Base-by-base conservation (phyloP, 1,140 invertebrate genomes). In the Aethina tumida region DNA sequence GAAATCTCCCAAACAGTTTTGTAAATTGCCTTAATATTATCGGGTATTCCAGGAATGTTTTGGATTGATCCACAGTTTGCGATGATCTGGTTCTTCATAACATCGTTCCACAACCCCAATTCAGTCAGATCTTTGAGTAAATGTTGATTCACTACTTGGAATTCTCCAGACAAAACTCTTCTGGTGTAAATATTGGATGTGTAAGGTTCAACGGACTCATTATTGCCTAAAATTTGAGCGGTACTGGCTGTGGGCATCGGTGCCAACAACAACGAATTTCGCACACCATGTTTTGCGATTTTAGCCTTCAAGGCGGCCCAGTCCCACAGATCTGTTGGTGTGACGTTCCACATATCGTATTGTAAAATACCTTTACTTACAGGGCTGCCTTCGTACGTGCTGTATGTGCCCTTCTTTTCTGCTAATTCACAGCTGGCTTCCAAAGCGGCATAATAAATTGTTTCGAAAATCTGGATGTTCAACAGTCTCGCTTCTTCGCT, bases 171-270 rank as follows among this genome's bases (percentile, higher is more conserved):
- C 6, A 97, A 67, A 1, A 99, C 95, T 30, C 96, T 70, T 45
- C 96, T 70, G 14, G 82, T 81, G 57, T 99, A 99, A 47, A 99
- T 90, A 58, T 99, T 99, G 10, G 85, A 95, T 0, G 94, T 99
- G 59, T 97, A 99, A 0, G 96, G 90, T 65, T 99, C 97, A 57
- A 98, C 89, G 0, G 91, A 91, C 65, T 99, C 95, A 64, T 99
- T 99, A 55, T 99, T 99, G 8, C 96, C 97, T 18, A 99, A 72
- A 57, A 99, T 99, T 68, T 99, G 96, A 4, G 97, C 95, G 1
- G 97, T 99, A 1, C 94, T 97, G 8, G 96, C 95, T 8, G 96
- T 99, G 2, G 96, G 97, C 96, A 99, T 99, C 1, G 95, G 94
- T 0, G 97, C 94, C 29, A 99, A 49, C 2, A 99, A 67, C 5